These are phyloP conservation scores for Marcusenius ussheri DNA, from an alignment of 2,113 vertebrate species.

Conservation along the genomic window DNA sequence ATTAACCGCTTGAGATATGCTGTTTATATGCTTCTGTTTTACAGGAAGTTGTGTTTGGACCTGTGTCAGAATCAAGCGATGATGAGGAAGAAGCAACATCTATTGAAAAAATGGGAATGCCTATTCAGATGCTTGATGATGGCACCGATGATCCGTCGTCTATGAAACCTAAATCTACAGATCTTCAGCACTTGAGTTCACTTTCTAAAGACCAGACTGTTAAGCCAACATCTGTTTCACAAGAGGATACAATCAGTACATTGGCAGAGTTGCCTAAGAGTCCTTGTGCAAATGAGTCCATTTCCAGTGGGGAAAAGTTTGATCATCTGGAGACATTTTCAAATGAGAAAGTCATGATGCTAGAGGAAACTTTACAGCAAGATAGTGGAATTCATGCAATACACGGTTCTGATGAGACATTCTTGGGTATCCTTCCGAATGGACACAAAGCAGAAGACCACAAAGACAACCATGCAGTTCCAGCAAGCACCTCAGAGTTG, in stretches of 20 bases:
- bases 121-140: not conserved
- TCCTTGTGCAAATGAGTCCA: not conserved
- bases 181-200: not conserved
- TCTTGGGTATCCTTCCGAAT: not conserved
- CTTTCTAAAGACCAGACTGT: not conserved
- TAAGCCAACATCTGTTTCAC: not conserved
- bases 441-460: not conserved
- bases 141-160: not conserved
- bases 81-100: slow-evolving; percentile 34
- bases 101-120: not conserved
- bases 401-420: not conserved
- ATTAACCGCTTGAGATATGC: not conserved
- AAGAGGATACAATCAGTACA: not conserved
- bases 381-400: slow-evolving; percentile 2
- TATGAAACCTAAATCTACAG: not conserved
- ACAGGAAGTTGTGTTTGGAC: slow-evolving; percentile 55
- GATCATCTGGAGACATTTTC: not conserved
- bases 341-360: slow-evolving; percentile 18
- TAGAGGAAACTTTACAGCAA: not conserved
- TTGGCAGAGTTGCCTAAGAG: not conserved
- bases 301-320: not conserved
- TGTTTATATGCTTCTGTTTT: slow-evolving; percentile 31
- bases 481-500: not conserved
- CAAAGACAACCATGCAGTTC: not conserved
- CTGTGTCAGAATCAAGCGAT: slow-evolving; percentile 52